Base-by-base conservation (phyloP, 2,888 invertebrate genomes). In the Megastigmus dorsalis region DNA sequence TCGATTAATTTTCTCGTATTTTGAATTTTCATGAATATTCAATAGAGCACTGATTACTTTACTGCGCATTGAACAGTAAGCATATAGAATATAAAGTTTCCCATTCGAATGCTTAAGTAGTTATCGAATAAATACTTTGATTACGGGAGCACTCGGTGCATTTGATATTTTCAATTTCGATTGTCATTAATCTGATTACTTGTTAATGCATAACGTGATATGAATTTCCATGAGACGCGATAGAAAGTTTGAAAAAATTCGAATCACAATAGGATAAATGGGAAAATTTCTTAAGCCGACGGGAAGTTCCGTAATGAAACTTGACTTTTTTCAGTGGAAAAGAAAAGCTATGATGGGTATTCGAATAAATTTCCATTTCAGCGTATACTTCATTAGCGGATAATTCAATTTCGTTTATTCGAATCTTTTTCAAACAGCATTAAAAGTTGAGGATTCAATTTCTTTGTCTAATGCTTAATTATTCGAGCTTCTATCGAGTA, bases 391-490 rank as follows among this genome's bases (percentile, higher is more conserved):
- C n/a, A n/a, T n/a, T n/a, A n/a, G n/a, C n/a, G n/a, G n/a, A n/a
- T n/a, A n/a, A n/a, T n/a, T n/a, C n/a, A n/a, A n/a, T n/a, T n/a
- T n/a, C n/a, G n/a, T n/a, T 36, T 50, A 50, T 50, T 48, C 36
- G 50, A 50, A 50, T 50, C 36, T 63, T 23, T 50, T 45, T 50
- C 15, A 23, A 63, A 50, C 13, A 18, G 26, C 41, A 55, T 66
- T 66, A 54, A 66, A 66, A 43, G 54, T 66, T 41, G 54, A 30
- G 20, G 43, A 66, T 55, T 66, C 30, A 66, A 54, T 54, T 66
- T 38, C 18, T 41, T 26, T 13, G n/a, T 15, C 20, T 6, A 43
- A 66, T 55, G 20, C 13, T 20, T 66, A 66, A 66, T 66, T 66
- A 41, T 38, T 20, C 23, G 20, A 33, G 48, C 7, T 62, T 62